Evolutionary conservation across 2,797 vertebrate species (phyloP).

Genomic region (Crocodylus rhombifer): DNA sequence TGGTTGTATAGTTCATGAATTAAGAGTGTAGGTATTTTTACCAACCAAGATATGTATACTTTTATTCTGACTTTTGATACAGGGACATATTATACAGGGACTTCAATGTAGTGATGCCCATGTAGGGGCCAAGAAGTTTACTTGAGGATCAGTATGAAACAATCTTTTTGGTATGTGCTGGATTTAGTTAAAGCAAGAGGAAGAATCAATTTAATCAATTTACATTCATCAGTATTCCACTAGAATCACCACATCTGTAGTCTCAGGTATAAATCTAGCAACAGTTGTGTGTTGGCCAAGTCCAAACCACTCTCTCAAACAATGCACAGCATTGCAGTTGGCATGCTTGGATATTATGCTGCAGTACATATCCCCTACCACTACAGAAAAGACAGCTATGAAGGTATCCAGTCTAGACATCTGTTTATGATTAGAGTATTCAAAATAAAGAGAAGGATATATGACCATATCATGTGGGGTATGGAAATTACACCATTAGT

Average conservation of each 20-base stretch:
- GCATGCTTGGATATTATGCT: slow-evolving; percentile 43
- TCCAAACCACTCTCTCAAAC: neutral
- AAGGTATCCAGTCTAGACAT: slow-evolving; percentile 45
- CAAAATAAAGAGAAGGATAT: slow-evolving; percentile 50
- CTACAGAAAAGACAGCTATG: neutral
- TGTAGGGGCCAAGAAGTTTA: neutral
- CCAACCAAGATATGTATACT: neutral
- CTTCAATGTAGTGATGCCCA: neutral
- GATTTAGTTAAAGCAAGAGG: too few relatives aligned
- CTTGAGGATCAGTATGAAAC: neutral
- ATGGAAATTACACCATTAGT: slow-evolving; percentile 57
- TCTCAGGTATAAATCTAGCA: too few relatives aligned
- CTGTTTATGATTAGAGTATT: slow-evolving; percentile 61
- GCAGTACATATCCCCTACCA: neutral
- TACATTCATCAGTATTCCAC: too few relatives aligned
- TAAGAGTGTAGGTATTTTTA: neutral
- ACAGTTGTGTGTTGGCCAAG: too few relatives aligned
- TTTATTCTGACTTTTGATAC: neutral
- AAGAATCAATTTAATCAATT: too few relatives aligned
- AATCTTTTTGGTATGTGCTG: neutral
- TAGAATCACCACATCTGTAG: too few relatives aligned
- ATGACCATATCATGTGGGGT: slow-evolving; percentile 14
- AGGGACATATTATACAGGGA: neutral
- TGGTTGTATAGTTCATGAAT: neutral
- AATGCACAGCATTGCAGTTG: neutral